These are phyloP conservation scores for Leptura quadrifasciata DNA, from an alignment of 2,888 invertebrate species.

Conservation along the genomic window DNA sequence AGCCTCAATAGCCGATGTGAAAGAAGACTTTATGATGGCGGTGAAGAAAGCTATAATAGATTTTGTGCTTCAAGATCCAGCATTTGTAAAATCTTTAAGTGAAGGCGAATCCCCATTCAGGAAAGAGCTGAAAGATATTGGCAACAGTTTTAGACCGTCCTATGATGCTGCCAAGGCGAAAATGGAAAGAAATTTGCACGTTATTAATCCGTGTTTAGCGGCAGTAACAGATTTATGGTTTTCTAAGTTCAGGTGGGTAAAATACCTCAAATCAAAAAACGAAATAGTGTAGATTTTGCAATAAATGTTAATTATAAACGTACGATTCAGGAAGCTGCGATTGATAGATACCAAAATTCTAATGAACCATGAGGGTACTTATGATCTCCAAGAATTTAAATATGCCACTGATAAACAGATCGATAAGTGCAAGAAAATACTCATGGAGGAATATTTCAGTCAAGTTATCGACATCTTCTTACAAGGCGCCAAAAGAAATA, in stretches of 20 bases:
- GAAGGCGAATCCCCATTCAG: conserved; percentile 76
- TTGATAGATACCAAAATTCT: conserved; percentile 79
- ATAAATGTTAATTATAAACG: background rate
- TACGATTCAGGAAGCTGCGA: conserved; percentile 76
- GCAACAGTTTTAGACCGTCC: conserved; percentile 81
- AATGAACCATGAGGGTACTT: conserved; percentile 78
- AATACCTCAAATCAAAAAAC: background rate
- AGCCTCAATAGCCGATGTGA: conserved; percentile 84
- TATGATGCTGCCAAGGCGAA: conserved; percentile 71
- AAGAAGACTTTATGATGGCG: conserved; percentile 89
- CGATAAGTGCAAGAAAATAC: conserved; percentile 80
- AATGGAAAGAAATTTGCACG: conserved; percentile 80
- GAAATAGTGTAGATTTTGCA: background rate
- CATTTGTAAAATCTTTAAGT: conserved; percentile 75
- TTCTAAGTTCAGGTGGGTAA: conserved; percentile 80
- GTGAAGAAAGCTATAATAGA: conserved; percentile 95
- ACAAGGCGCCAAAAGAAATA: conserved; percentile 81
- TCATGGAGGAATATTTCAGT: conserved; percentile 81
- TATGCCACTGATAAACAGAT: conserved; percentile 77
- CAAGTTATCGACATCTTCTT: conserved; percentile 80
- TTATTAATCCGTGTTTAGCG: conserved; percentile 88
- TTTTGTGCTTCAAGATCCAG: conserved; percentile 90
- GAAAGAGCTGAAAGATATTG: conserved; percentile 78
- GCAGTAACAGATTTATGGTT: conserved; percentile 89
- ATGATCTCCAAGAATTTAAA: conserved; percentile 82